Base-by-base conservation (phyloP, 2,113 vertebrate species). In the Machaerirhynchus nigripectus region DNA sequence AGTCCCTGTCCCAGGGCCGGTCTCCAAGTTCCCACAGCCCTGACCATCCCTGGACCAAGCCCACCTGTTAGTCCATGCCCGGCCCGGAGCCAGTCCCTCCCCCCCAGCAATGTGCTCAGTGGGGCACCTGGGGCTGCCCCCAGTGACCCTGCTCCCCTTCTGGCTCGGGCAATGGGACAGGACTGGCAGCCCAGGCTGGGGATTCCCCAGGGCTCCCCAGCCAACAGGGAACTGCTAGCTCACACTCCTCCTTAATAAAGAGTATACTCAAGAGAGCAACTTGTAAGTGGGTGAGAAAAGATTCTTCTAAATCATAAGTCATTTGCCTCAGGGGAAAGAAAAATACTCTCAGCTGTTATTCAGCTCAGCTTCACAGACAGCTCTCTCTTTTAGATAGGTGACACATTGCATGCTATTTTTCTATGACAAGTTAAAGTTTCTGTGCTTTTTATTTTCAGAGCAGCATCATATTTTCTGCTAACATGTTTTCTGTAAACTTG, bases 311-410 rank as follows among this genome's bases (percentile, higher is more conserved):
- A 87, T 64, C 37, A 27, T 73, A 53, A 73, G 46, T 56, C 37
- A 19, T 64, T 96, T 88, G 49, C 87, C 82, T 90, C 67, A 85
- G 74, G 87, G 69, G 47, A 91, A 77, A 84, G 14, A 35, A 55
- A 91, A 79, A 81, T 50, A 56, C 27, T 83, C 49, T 68, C 59
- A 84, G 74, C 61, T 91, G 78, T 82, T 95, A 55, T 33, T 40
- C 33, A 63, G 6, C n/a, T 84, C 78, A 87, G 40, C 11, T 52
- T 40, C 27, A 69, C 37, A 87, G 56, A 60, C 40, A 93, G 35
- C 22, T 76, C 76, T 60, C 27, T 79, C 81, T 68, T 89, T 79
- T 47, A 53, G 56, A 13, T 53, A 75, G 37, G 28, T 89, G 77
- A 65, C 59, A 76, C 40, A 60, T 44, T 87, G 33, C 22, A 60